Percentiles rank a stretch among this genome's conserved stretches.
These are phyloP conservation scores for Cantharis flavilabris DNA, from an alignment of 2,888 invertebrate genomes.

Conservation along the genomic window DNA sequence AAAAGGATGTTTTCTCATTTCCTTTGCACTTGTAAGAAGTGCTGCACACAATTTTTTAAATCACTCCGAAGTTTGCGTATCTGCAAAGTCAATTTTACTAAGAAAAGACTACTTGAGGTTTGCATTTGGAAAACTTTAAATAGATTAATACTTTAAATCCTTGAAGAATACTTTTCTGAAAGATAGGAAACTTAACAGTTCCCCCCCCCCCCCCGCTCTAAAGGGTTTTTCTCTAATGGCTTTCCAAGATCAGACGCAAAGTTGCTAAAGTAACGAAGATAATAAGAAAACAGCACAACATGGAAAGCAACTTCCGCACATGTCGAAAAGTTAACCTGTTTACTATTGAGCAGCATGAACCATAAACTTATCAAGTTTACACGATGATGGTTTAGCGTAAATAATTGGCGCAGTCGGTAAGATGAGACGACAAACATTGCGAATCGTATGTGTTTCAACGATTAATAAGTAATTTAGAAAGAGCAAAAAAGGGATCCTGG, in stretches of 20 bases:
- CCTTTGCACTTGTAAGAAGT: no score
- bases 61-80: not conserved
- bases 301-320: not conserved
- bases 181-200: no score
- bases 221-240: no score
- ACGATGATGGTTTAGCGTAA: not conserved
- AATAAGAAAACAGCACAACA: not conserved
- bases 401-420: not conserved
- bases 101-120: not conserved
- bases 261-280: not conserved
- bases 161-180: no score
- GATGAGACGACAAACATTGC: not conserved
- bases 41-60: not conserved
- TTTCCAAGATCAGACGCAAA: not conserved
- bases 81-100: not conserved
- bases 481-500: not conserved
- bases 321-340: not conserved
- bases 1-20: not conserved
- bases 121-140: not conserved
- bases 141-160: not conserved
- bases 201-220: no score
- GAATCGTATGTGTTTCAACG: not conserved
- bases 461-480: not conserved
- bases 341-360: not conserved
- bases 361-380: not conserved